Percentiles rank a stretch among this genome's conserved stretches.
phyloP scores from a whole-genome alignment of 2,113 vertebrate species.

The Thermophis baileyi region DNA sequence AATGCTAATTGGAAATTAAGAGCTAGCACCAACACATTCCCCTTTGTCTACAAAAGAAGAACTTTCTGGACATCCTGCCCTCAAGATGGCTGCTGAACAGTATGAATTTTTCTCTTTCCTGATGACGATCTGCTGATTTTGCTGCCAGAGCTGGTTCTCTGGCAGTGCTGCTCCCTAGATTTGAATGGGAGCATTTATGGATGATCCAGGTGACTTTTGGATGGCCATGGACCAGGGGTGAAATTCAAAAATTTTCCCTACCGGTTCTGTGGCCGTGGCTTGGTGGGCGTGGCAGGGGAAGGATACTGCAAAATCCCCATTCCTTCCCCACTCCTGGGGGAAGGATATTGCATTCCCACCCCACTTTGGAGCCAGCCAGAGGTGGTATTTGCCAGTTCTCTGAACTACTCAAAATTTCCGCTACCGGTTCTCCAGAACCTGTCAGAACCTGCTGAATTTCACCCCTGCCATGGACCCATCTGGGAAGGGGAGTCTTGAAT shows the following conservation, averaged over 20 bases:
- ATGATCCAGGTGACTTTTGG: not conserved
- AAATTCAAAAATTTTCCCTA: no score
- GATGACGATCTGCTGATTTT: not conserved
- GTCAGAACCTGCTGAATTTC: no score
- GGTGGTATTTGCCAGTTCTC: no score
- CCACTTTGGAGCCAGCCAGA: no score
- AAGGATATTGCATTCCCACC: no score
- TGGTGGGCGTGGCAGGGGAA: no score
- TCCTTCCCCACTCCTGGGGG: no score
- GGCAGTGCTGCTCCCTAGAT: not conserved
- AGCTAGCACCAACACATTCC: not conserved
- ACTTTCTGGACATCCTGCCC: not conserved
- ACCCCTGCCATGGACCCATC: no score
- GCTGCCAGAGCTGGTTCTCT: not conserved
- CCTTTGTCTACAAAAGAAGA: not conserved
- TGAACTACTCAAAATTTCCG: no score
- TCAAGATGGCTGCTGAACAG: not conserved
- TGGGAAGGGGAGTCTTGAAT: not conserved
- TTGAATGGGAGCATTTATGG: not conserved
- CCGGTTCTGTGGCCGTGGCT: no score
- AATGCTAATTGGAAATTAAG: not conserved
- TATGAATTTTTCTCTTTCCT: not conserved
- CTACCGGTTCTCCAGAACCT: no score
- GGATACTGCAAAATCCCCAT: no score
- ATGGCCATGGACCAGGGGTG: not conserved